Evolutionary conservation across 2,113 vertebrate genomes (phyloP), one percentile per base, ranked within the genome.

Genomic region (Harpagus bidentatus): DNA sequence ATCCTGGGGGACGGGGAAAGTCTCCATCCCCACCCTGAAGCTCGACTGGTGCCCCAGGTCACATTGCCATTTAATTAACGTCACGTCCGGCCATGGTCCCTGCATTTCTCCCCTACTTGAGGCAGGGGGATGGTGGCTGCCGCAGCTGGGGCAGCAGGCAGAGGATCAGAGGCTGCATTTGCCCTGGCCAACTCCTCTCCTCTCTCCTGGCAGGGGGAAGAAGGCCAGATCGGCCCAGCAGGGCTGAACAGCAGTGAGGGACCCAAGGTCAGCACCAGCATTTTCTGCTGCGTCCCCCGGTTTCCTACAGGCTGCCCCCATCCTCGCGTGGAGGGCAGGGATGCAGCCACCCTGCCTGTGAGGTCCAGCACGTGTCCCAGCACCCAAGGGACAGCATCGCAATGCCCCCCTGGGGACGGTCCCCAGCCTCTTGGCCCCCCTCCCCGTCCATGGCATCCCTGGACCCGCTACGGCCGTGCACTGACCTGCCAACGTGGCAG

Each of bases 171-270:
- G 42, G 26, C 45, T 25, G 38, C 43, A 12, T 59, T 73, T 76
- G 31, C 45, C 25, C 34, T 11, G 43, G 22, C 5, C 7, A 0
- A 82, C 43, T 61, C 45, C 45, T 86, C 50, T 76, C 50, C 40
- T 91, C 76, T 95, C 77, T 76, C 59, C 43, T 80, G 88, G 74
- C 97, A 99, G 99, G 99, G 99, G 23, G 95, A 98, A 59, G 98
- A 98, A 91, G 99, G 99, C 26, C 99, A 98, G 74, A 96, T 96
- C 1, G 99, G 99, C 16, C 95, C 71, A 2, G 96, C 93, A 29
- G 99, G 99, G 43, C 98, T 98, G 82, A 96, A 98, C 94, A 99
- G 98, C 95, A 97, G 96, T 1, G 95, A 92, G 48, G 99, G 99
- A 87, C 91, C 95, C 91, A 99, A 99, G 99, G 99, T 99, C 86